phyloP scores from a whole-genome alignment of 2,113 vertebrate genomes.

The Lasiurus cinereus region DNA sequence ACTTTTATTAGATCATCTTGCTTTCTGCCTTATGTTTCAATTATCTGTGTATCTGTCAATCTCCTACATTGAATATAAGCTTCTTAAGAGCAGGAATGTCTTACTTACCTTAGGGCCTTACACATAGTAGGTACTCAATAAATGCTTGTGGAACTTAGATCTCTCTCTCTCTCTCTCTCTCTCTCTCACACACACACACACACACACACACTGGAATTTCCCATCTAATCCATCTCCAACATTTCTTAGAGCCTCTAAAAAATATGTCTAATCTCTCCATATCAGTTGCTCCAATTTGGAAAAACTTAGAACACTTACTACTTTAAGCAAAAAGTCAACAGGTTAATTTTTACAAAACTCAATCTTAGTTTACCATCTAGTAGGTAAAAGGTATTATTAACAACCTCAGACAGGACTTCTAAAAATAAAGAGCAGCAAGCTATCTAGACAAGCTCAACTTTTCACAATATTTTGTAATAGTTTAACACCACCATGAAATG shows the following conservation, averaged over 20 bases:
- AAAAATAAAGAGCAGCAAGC: background rate
- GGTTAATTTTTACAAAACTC: slow-evolving; percentile 16
- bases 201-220: background rate
- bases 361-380: background rate
- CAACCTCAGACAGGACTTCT: background rate
- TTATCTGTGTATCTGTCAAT: background rate
- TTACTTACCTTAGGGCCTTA: background rate
- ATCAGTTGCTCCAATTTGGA: background rate
- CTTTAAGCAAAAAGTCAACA: slow-evolving; percentile 27
- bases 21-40: background rate
- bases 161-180: background rate
- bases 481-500: background rate
- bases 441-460: background rate
- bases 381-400: background rate
- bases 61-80: background rate
- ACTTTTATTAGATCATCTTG: background rate
- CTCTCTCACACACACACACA: background rate
- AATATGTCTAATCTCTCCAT: slow-evolving; percentile 19
- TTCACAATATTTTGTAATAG: background rate
- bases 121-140: background rate
- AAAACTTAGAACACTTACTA: slow-evolving; percentile 26
- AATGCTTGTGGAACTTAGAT: background rate
- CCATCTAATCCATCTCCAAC: slow-evolving; percentile 47
- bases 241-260: slow-evolving; percentile 5
- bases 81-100: background rate